A percentile compares a stretch with the other conserved stretches of the same genome.
Conservation (phyloP, 2,113 vertebrate genomes). For the Silurus asotus region DNA sequence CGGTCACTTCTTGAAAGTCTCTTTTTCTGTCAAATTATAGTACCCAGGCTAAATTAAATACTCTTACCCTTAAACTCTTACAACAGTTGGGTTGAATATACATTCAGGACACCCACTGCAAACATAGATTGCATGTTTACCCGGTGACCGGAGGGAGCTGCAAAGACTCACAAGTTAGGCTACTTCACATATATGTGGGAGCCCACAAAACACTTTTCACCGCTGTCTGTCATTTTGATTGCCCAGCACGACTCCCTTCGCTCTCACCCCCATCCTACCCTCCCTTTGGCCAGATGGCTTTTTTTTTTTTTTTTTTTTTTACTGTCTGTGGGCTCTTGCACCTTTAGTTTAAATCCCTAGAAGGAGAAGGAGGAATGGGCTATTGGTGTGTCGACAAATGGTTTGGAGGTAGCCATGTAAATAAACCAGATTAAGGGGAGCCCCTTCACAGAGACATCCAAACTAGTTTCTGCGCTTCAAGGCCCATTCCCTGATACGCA, state of each 20-base stretch:
- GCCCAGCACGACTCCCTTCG: conserved; percentile 84
- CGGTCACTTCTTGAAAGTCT: not conserved
- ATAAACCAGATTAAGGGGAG: conserved; percentile 77
- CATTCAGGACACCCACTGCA: conserved; percentile 62
- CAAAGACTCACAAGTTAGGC: conserved; percentile 87
- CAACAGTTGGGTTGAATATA: conserved; percentile 59
- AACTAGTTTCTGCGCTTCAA: conserved; percentile 71
- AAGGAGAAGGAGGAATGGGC: conserved; percentile 62
- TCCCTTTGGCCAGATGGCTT: conserved; percentile 88
- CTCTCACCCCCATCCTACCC: conserved; percentile 56
- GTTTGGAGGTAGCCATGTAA: conserved; percentile 80
- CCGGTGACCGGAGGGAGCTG: conserved; percentile 84
- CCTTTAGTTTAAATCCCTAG: conserved; percentile 88
- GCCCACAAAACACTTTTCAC: conserved; percentile 96
- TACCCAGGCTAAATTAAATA: conserved; percentile 11
- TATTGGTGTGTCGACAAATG: conserved; percentile 88
- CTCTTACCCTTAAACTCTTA: conserved; percentile 37
- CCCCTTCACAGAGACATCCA: conserved; percentile 77
- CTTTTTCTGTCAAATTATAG: conserved; percentile 30
- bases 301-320: conserved; percentile 80
- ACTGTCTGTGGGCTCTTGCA: conserved; percentile 94
- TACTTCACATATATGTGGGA: conserved; percentile 97
- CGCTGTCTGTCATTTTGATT: conserved; percentile 95
- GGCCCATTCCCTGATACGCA: conserved; percentile 44
- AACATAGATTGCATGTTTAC: conserved; percentile 78